Percentiles rank a stretch among this genome's conserved stretches.
These are phyloP conservation scores for Scaptomyza flava DNA, from an alignment of 2,888 invertebrate genomes.

Conservation along the genomic window DNA sequence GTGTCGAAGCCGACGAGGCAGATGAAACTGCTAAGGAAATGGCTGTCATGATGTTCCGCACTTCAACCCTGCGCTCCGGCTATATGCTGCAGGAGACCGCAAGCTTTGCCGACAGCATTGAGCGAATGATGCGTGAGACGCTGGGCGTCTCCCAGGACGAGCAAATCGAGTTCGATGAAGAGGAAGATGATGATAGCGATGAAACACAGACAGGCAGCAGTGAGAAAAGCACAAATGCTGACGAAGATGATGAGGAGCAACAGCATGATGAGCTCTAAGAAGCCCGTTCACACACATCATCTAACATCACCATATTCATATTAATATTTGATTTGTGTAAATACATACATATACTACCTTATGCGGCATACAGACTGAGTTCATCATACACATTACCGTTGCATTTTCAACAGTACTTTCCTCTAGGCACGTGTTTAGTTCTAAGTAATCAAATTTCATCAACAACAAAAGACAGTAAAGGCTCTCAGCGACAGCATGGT, in stretches of 20 bases:
- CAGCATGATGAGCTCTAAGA: slow-evolving; percentile 88
- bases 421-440: slow-evolving; percentile 48
- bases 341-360: slow-evolving; percentile 44
- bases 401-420: slow-evolving; percentile 65
- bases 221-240: slow-evolving; percentile 81
- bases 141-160: slow-evolving; percentile 92
- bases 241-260: slow-evolving; percentile 84
- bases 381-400: slow-evolving; percentile 53
- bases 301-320: slow-evolving; percentile 13
- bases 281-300: slow-evolving; percentile 1
- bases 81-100: slow-evolving; percentile 94
- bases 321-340: slow-evolving; percentile 51
- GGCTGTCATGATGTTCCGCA: slow-evolving; percentile 95
- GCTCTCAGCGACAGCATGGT: slow-evolving; percentile 42
- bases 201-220: slow-evolving; percentile 80
- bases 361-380: slow-evolving; percentile 70
- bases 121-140: slow-evolving; percentile 93
- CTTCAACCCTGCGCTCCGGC: slow-evolving; percentile 97
- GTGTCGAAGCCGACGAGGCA: slow-evolving; percentile 91
- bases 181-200: slow-evolving; percentile 83
- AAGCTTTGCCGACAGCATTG: slow-evolving; percentile 95
- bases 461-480: slow-evolving; percentile 11
- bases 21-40: slow-evolving; percentile 92
- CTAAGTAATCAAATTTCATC: slow-evolving; percentile 63
- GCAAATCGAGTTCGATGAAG: slow-evolving; percentile 84